phyloP scores from a whole-genome alignment of 2,113 vertebrate genomes.

The Aepyceros melampus region DNA sequence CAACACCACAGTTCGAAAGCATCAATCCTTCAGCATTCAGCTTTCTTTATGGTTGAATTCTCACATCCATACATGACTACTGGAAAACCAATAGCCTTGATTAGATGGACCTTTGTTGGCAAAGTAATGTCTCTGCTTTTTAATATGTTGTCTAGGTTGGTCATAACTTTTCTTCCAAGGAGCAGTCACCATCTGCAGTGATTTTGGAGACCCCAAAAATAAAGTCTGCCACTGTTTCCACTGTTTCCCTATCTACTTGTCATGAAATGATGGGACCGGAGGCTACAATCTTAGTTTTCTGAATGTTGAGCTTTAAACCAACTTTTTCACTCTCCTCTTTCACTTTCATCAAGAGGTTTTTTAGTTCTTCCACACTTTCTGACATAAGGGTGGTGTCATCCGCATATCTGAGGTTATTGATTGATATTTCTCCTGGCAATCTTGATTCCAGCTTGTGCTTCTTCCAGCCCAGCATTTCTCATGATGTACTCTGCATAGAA shows the following conservation, averaged over 20 bases:
- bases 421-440: neutral
- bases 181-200: neutral
- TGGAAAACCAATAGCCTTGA: neutral
- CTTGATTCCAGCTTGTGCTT: neutral
- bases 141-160: neutral
- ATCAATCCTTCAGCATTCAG: neutral
- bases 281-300: neutral
- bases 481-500: neutral
- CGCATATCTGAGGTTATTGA: neutral
- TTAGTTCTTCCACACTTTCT: neutral
- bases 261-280: neutral
- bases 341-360: neutral
- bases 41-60: neutral
- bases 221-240: neutral
- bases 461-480: neutral
- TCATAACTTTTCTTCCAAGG: neutral
- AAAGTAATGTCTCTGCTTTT: neutral
- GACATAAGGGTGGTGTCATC: neutral
- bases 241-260: neutral
- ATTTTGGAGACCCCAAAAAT: fast-evolving
- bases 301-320: neutral
- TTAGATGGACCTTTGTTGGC: neutral
- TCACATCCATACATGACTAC: neutral
- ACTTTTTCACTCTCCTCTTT: neutral
- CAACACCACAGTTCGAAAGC: neutral